These are phyloP conservation scores for Zophobas morio DNA, from an alignment of 1,140 invertebrate genomes.

Conservation along the genomic window DNA sequence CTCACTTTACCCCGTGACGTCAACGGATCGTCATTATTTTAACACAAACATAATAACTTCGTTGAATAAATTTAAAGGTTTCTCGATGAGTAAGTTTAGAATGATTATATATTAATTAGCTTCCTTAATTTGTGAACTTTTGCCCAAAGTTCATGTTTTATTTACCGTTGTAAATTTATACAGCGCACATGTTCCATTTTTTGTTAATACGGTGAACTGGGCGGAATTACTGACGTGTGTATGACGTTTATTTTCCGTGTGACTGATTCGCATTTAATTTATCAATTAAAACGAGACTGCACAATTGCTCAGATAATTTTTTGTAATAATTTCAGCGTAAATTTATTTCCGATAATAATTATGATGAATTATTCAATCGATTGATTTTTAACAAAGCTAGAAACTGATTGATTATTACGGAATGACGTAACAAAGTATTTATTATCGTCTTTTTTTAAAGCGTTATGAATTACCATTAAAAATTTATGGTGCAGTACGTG, in stretches of 20 bases:
- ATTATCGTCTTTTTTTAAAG: neutral
- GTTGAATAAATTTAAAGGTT: no score
- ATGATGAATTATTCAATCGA: no score
- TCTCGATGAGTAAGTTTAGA: no score
- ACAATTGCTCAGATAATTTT: neutral
- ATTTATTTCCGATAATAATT: neutral
- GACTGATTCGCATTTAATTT: neutral
- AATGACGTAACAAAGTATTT: neutral
- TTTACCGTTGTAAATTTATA: neutral
- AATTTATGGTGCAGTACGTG: constrained; percentile 6
- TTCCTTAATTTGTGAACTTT: no score
- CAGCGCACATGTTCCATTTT: neutral
- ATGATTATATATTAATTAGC: no score
- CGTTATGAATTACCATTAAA: neutral
- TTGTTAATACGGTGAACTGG: constrained; percentile 3
- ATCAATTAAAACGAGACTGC: neutral
- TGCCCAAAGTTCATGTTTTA: neutral
- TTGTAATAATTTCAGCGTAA: neutral
- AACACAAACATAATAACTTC: no score
- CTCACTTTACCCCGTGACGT: no score
- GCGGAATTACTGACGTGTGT: neutral
- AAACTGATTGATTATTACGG: neutral
- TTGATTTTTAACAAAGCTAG: no score
- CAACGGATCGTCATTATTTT: no score
- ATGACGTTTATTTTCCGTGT: neutral